Percentiles rank a stretch among this genome's conserved stretches.
Evolutionary conservation across 2,888 invertebrate genomes (phyloP).

Genomic region (Philopedon plagiatum): DNA sequence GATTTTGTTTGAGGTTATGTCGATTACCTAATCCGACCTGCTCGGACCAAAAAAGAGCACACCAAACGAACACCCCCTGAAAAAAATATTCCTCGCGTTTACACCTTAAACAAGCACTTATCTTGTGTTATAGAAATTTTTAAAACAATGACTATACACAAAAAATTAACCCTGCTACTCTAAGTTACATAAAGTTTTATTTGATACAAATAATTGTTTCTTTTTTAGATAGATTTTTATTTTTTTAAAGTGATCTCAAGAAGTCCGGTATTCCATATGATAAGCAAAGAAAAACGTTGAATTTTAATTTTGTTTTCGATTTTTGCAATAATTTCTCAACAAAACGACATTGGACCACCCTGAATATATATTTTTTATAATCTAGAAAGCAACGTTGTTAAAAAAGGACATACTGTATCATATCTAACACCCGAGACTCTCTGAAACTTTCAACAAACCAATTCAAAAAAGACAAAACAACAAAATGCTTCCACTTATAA

Average conservation of each 20-base stretch:
- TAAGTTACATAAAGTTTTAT: constrained; percentile 26
- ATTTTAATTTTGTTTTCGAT: too few relatives aligned
- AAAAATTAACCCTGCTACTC: constrained; percentile 27
- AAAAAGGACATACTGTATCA: too few relatives aligned
- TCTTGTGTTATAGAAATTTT: constrained; percentile 16
- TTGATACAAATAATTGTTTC: constrained; percentile 28
- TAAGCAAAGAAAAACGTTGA: too few relatives aligned
- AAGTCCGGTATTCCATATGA: not conserved
- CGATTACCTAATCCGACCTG: too few relatives aligned
- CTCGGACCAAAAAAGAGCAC: too few relatives aligned
- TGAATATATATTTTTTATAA: too few relatives aligned
- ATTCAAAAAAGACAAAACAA: constrained; percentile 19
- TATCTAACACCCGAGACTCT: not conserved
- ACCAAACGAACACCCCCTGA: too few relatives aligned
- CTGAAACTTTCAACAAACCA: constrained; percentile 15
- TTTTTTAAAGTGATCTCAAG: not conserved
- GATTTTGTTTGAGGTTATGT: too few relatives aligned
- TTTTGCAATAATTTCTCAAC: too few relatives aligned
- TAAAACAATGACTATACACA: constrained; percentile 24
- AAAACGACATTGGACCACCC: too few relatives aligned
- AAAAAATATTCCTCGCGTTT: not conserved
- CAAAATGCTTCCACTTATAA: not conserved
- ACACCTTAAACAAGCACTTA: not conserved
- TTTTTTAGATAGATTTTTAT: not conserved
- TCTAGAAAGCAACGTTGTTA: too few relatives aligned